phyloP scores from a whole-genome alignment of 1,140 invertebrate species.

The Phymorhynchus buccinoides region DNA sequence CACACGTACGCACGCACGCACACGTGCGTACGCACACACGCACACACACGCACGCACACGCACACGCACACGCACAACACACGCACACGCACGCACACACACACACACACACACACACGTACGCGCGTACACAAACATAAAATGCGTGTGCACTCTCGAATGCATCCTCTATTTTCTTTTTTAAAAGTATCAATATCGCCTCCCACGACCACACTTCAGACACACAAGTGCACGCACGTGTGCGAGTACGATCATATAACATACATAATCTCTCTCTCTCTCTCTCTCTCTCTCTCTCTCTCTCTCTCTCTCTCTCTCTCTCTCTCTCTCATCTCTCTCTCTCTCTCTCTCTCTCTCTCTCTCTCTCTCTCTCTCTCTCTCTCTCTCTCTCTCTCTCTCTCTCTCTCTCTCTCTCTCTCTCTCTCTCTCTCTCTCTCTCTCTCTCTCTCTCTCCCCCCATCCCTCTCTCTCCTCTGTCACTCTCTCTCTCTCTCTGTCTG shows the following conservation, averaged over 20 bases:
- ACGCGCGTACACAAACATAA: neutral
- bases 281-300: no score
- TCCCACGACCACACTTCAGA: no score
- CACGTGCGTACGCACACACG: neutral
- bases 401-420: neutral
- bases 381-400: neutral
- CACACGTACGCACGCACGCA: neutral
- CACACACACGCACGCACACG: neutral
- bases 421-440: conserved; percentile 36
- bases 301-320: no score
- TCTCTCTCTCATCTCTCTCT: no score
- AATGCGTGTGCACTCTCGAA: no score
- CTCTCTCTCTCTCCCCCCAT: neutral
- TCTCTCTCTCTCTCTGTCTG: conserved; percentile 25
- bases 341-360: no score
- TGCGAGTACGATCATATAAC: no score
- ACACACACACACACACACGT: neutral
- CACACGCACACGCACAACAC: neutral
- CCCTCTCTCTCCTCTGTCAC: conserved; percentile 10
- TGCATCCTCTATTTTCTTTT: no score
- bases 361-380: neutral
- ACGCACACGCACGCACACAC: no score
- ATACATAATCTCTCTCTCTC: no score
- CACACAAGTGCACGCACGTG: no score
- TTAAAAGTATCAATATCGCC: no score